phyloP scores from a whole-genome alignment of 53 echinoderm and acorn worm genomes.

The Pentamera pediparva region DNA sequence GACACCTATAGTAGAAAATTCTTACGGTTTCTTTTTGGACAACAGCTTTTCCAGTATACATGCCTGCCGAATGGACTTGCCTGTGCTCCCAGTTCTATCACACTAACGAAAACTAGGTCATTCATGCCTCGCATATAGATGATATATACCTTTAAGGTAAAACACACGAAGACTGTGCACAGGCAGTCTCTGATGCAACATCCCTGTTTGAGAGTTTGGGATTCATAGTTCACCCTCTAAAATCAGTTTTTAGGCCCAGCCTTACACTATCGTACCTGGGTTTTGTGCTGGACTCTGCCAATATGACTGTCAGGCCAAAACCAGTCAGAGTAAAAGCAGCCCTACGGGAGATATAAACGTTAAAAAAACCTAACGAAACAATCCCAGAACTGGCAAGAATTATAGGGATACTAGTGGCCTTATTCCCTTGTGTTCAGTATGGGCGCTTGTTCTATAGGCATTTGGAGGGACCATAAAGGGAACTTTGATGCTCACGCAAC shows the following conservation, averaged over 20 bases:
- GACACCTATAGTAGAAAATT: not conserved
- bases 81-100: slow-evolving; percentile 1
- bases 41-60: not conserved
- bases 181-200: too few species aligned
- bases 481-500: not conserved
- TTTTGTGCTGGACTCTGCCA: slow-evolving; percentile 3
- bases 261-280: too few species aligned
- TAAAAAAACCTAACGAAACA: not conserved
- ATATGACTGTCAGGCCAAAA: not conserved
- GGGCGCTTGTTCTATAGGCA: too few species aligned
- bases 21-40: not conserved
- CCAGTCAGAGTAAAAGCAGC: not conserved
- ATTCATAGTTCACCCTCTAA: too few species aligned
- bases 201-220: too few species aligned
- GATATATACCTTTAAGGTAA: too few species aligned
- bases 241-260: too few species aligned
- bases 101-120: too few species aligned
- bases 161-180: too few species aligned
- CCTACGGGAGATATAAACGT: not conserved
- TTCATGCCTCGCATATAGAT: not conserved
- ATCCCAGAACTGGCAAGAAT: not conserved
- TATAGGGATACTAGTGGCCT: not conserved
- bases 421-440: not conserved
- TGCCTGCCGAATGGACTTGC: too few species aligned
- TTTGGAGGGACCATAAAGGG: not conserved